These are phyloP conservation scores for Dryocosmus kuriphilus DNA, from an alignment of 2,888 invertebrate genomes.

Conservation along the genomic window DNA sequence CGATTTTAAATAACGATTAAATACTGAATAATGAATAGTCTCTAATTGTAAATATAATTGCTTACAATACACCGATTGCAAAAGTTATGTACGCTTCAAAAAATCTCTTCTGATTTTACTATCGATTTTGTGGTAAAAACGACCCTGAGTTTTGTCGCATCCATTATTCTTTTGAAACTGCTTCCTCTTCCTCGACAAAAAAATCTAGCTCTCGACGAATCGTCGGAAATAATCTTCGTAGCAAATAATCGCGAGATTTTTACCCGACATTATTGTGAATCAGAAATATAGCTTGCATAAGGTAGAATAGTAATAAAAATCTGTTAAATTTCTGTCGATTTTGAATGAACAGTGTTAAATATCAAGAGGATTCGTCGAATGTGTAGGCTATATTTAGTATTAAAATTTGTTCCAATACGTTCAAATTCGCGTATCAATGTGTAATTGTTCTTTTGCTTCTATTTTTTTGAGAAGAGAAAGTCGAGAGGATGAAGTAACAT, in stretches of 20 bases:
- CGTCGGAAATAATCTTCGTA: neutral
- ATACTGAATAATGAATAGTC: no score
- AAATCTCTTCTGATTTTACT: neutral
- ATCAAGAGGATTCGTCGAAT: neutral
- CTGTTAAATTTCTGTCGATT: neutral
- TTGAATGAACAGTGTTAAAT: neutral
- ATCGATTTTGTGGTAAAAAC: neutral
- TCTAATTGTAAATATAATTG: no score
- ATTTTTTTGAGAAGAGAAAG: neutral
- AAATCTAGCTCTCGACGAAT: neutral
- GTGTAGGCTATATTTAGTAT: neutral
- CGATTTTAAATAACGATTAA: no score
- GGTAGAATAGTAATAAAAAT: neutral
- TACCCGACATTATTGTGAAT: neutral
- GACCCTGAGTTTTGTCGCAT: neutral
- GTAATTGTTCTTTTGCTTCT: constrained; percentile 1
- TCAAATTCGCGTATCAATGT: constrained; percentile 1
- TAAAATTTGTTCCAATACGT: neutral
- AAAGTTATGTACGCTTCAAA: neutral
- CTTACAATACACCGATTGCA: no score
- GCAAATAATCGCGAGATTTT: neutral
- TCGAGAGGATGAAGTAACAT: neutral
- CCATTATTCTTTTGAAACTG: neutral
- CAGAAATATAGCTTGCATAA: neutral
- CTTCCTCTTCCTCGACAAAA: constrained; percentile 15